phyloP scores from a whole-genome alignment of 2,888 invertebrate species.

The Halocaridina rubra region DNA sequence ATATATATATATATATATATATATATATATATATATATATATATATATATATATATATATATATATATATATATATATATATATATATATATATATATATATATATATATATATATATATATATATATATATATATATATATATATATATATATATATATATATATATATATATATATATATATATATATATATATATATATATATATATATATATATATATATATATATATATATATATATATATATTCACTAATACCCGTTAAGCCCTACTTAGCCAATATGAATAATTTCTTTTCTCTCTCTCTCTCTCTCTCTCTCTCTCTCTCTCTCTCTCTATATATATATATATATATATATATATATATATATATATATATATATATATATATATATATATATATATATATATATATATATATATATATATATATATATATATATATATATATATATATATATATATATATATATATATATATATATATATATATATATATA shows the following conservation, averaged over 20 bases:
- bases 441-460: conserved; percentile 1
- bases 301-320: background rate
- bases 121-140: background rate
- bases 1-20: background rate
- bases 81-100: background rate
- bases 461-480: conserved; percentile 10
- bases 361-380: background rate
- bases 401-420: background rate
- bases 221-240: background rate
- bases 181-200: too few species aligned
- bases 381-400: background rate
- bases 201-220: background rate
- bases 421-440: background rate
- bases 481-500: background rate
- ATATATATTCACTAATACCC: too few species aligned
- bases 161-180: too few species aligned
- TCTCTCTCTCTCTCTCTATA: too few species aligned
- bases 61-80: background rate
- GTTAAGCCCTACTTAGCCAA: background rate
- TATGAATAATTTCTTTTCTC: background rate
- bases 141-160: too few species aligned
- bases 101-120: background rate
- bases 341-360: background rate
- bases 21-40: background rate
- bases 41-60: background rate